Base-by-base conservation (phyloP, 1,140 invertebrate genomes). In the Asobara japonica region DNA sequence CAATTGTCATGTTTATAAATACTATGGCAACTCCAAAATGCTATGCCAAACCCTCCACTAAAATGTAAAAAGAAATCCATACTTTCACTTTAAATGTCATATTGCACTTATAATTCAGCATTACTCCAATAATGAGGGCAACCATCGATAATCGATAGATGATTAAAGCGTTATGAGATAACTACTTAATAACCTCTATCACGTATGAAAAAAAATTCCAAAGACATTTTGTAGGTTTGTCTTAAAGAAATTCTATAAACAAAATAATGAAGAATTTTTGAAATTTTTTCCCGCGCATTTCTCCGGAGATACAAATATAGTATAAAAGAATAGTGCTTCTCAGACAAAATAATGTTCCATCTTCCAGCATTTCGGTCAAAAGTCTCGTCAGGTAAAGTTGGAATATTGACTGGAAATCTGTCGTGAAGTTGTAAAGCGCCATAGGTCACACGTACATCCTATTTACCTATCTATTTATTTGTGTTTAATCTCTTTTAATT, bases 1-100 rank as follows among this genome's bases (percentile, higher is more conserved):
- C 51, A 25, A 25, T 56, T 56, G 51, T 56, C 20, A 56, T 56
- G 51, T 56, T 56, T 56, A 56, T 56, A 56, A 56, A 56, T 56
- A 56, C 22, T 56, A 27, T 25, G 51, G 51, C 22, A 56, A 56
- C 51, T 25, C 22, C 3, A 11, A 56, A 56, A 56, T 27, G 20
- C 22, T 10, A 13, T 8, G 51, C 4, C 20, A 56, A 56, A 25
- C 18, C 13, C 1, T 56, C 51, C 25, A 5, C 10, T 4, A 3
- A 10, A 25, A 18, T 25, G 18, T 27, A 22, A 22, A 27, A 10
- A 56, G 18, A 56, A 22, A 6, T 56, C 3, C 25, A 20, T 56
- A 56, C 11, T 22, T 56, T 18, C 22, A 6, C 20, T 1, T 56
- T 25, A 11, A 11, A 56, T n/a, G n/a, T n/a, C n/a, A 22, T 56